Evolutionary conservation across 2,888 invertebrate species (phyloP).

Genomic region (Hypercompe scribonia): DNA sequence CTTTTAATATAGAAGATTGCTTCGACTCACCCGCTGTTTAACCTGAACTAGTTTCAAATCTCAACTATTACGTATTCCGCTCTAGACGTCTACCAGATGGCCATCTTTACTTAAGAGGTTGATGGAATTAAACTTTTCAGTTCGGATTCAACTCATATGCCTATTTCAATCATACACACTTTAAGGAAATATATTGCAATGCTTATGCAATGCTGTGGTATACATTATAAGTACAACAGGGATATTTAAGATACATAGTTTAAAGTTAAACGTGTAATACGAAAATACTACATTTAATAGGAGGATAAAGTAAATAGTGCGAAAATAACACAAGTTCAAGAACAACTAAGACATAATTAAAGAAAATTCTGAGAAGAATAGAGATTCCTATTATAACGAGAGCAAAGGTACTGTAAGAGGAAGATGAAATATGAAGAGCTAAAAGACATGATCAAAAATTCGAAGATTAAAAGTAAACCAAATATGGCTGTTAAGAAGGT

Average conservation of each 20-base stretch:
- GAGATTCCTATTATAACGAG: too few species aligned
- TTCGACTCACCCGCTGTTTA: constrained; percentile 28
- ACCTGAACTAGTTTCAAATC: constrained; percentile 40
- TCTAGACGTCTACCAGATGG: constrained; percentile 13
- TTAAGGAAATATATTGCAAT: neutral
- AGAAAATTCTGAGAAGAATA: too few species aligned
- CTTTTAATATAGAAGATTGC: constrained; percentile 66
- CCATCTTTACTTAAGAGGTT: constrained; percentile 16
- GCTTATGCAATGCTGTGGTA: neutral
- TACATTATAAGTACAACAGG: too few species aligned
- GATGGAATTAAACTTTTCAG: constrained; percentile 19
- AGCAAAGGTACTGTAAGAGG: too few species aligned
- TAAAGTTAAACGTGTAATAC: neutral
- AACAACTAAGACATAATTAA: neutral
- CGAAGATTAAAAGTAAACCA: too few species aligned
- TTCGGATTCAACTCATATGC: constrained; percentile 2
- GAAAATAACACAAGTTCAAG: neutral
- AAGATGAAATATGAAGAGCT: too few species aligned
- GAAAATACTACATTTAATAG: neutral
- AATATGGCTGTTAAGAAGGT: too few species aligned
- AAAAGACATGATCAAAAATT: too few species aligned
- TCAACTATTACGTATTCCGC: constrained; percentile 27
- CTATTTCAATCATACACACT: constrained; percentile 6
- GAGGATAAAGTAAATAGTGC: neutral
- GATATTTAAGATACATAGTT: neutral